Base-by-base conservation (phyloP, 2,113 vertebrate genomes). In the Notarius quadriscutis region DNA sequence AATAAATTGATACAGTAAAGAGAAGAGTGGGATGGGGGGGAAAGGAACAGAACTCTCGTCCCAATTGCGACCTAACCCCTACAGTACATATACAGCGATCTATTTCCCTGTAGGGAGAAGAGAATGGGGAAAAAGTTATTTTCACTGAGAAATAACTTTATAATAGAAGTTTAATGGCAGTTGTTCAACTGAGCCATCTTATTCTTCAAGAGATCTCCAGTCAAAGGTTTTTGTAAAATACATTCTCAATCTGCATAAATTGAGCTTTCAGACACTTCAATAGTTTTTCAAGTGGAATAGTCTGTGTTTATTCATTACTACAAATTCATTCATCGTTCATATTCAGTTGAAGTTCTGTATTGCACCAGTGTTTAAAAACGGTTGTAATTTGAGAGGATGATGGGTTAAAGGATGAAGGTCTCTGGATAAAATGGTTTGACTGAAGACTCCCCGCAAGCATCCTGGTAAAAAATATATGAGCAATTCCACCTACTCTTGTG, bases 401-500 rank as follows among this genome's bases (percentile, higher is more conserved):
- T 27, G 63, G 25, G 12, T 25, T 63, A 27, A 12, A 27, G 10
- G 25, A 75, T 12, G 55, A 22, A 9, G 62, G 22, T 55, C 2
- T 83, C 18, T 58, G 30, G 11, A 77, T 77, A n/a, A 77, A 53
- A 77, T 77, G 5, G 1, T 30, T 17, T 27, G 51, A 57, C 14
- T 80, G n/a, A 58, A 80, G 8, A 8, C 17, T 41, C 71, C 50
- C 20, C 25, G 72, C 18, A 75, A 77, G 10, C 74, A n/a, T 14
- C 48, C 48, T 51, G 22, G 17, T 53, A n/a, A 77, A 77, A 81
- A 80, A 81, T 81, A 48, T 48, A 48, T 48, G 5, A 62, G 20
- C 5, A 25, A 48, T 62, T 83, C 34, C 48, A 78, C 89, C 90
- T 63, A 94, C 94, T 87, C 25, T 90, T 57, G 74, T n/a, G 30